These are phyloP conservation scores for Pseudococcus viburni DNA, from an alignment of 2,888 invertebrate species.

Conservation along the genomic window DNA sequence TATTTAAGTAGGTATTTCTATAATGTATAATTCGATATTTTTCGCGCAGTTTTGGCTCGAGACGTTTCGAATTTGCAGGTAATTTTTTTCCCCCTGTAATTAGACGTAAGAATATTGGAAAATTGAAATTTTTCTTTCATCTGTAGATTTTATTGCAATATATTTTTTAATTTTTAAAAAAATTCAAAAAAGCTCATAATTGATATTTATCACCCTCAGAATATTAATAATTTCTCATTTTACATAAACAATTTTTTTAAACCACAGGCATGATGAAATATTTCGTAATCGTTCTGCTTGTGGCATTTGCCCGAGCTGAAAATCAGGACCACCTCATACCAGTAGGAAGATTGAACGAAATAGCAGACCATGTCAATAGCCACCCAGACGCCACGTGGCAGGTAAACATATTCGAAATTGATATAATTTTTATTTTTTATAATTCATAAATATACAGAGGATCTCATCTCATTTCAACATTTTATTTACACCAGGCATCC, in stretches of 20 bases:
- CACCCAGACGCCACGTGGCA: neutral
- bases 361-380: slow-evolving; percentile 8
- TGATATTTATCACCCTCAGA: neutral
- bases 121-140: neutral
- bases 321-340: neutral
- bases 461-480: neutral
- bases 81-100: neutral
- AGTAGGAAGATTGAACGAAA: neutral
- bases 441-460: neutral
- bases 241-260: neutral
- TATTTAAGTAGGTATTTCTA: slow-evolving; percentile 8
- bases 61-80: neutral
- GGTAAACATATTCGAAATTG: neutral
- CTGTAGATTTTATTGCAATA: neutral
- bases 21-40: neutral
- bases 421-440: too few species aligned
- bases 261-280: neutral
- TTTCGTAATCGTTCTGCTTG: neutral
- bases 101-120: too few species aligned
- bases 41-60: neutral
- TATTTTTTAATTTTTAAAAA: neutral
- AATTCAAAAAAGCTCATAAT: neutral
- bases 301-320: neutral
- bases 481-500: neutral
- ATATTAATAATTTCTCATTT: neutral